Conservation (phyloP, 2,113 vertebrate genomes). For the Monarcha castaneiventris region DNA sequence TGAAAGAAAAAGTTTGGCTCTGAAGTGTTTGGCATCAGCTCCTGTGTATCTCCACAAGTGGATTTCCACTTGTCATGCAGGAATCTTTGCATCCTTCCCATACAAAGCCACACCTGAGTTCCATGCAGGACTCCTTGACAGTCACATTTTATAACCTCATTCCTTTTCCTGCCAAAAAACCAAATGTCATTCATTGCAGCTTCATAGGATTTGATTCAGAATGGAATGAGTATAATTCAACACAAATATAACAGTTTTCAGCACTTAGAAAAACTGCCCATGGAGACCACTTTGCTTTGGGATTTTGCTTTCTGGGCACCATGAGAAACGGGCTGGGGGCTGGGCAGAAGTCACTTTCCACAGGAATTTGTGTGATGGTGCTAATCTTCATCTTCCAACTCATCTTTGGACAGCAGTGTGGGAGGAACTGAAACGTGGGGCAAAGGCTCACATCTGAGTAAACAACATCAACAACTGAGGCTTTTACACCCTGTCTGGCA, state of each 20-base stretch:
- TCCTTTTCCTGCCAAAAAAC: background rate
- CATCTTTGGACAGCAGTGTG: background rate
- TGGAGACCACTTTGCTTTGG: background rate
- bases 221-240: background rate
- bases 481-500: background rate
- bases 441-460: background rate
- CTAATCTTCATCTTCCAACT: constrained; percentile 2
- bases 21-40: background rate
- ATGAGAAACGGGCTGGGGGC: background rate
- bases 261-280: background rate
- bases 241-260: background rate
- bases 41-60: background rate
- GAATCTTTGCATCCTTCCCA: background rate
- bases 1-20: background rate
- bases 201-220: background rate
- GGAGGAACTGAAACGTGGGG: background rate
- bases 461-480: constrained; percentile 6
- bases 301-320: background rate
- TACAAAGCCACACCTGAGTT: background rate
- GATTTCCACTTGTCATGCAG: background rate
- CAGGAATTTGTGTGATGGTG: background rate
- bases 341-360: background rate
- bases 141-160: background rate
- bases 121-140: background rate
- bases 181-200: background rate